Percentiles rank a stretch among this genome's conserved stretches.
Conservation (phyloP, 2,888 invertebrate species). For the Rotaria sp. region DNA sequence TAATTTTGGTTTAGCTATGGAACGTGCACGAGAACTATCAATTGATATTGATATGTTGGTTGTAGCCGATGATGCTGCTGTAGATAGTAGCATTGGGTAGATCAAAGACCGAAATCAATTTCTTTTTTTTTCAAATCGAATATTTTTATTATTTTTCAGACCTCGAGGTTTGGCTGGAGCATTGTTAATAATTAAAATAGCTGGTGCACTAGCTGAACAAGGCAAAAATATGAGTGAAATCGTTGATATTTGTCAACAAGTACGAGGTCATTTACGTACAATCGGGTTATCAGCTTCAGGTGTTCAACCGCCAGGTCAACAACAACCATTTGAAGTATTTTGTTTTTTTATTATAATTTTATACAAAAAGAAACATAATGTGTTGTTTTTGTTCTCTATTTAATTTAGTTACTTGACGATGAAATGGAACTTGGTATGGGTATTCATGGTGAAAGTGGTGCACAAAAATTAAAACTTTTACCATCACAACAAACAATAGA, state of each 20-base stretch:
- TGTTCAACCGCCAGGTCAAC: neutral
- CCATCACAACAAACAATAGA: conserved; percentile 54
- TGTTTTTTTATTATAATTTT: neutral
- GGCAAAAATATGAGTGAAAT: conserved; percentile 62
- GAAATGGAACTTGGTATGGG: conserved; percentile 67
- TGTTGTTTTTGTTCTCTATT: neutral
- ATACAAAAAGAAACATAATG: neutral
- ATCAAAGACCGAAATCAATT: neutral
- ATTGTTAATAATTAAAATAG: conserved; percentile 63
- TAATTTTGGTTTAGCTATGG: conserved; percentile 73
- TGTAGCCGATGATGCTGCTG: conserved; percentile 67
- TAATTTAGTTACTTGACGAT: conserved; percentile 52
- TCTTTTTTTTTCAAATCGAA: neutral
- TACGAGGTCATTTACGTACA: conserved; percentile 50
- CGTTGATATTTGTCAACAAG: conserved; percentile 45
- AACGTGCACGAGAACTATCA: conserved; percentile 64
- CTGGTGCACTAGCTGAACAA: conserved; percentile 68
- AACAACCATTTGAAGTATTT: neutral
- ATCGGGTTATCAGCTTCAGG: conserved; percentile 40
- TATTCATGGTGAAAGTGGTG: conserved; percentile 59
- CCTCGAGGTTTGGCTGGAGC: conserved; percentile 62
- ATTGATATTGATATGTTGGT: conserved; percentile 61
- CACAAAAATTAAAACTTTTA: conserved; percentile 56
- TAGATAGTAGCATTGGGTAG: conserved; percentile 51
- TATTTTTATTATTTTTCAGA: neutral